Conservation (phyloP, 2,113 vertebrate genomes). For the Balaenoptera acutorostrata region DNA sequence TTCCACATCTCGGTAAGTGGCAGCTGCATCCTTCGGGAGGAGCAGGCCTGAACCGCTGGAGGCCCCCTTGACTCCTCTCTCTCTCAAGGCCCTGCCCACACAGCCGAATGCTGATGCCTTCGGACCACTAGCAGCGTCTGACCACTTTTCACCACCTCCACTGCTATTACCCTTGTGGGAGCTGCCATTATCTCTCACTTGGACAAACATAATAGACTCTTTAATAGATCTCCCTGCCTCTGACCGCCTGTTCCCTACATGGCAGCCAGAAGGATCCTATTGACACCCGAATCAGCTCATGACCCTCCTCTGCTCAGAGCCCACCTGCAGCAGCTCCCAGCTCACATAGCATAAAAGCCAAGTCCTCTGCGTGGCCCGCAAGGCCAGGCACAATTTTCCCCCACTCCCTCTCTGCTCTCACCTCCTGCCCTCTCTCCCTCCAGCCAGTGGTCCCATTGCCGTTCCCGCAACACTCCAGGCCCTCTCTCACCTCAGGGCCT, state of each 20-base stretch:
- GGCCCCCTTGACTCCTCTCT: background rate
- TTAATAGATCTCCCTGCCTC: background rate
- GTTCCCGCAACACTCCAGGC: background rate
- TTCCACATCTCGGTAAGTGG: background rate
- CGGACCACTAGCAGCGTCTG: background rate
- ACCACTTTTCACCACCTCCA: background rate
- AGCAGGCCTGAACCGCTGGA: background rate
- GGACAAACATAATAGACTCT: background rate
- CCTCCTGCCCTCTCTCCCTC: background rate
- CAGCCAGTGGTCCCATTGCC: background rate
- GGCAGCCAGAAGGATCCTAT: background rate
- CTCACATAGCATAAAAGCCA: background rate
- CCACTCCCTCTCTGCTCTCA: background rate
- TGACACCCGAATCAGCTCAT: background rate
- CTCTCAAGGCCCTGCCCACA: fast-evolving
- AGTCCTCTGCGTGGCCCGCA: background rate
- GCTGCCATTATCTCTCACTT: background rate
- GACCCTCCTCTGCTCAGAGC: background rate
- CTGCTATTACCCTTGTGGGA: background rate
- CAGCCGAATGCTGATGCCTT: background rate
- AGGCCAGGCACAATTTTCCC: no score
- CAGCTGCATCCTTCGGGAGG: background rate
- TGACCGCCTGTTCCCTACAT: background rate
- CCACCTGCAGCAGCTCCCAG: background rate
- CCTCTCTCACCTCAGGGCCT: background rate